Percentiles rank a stretch among this genome's conserved stretches.
Conservation (phyloP, 2,888 invertebrate species). For the Oscheius myriophilus region DNA sequence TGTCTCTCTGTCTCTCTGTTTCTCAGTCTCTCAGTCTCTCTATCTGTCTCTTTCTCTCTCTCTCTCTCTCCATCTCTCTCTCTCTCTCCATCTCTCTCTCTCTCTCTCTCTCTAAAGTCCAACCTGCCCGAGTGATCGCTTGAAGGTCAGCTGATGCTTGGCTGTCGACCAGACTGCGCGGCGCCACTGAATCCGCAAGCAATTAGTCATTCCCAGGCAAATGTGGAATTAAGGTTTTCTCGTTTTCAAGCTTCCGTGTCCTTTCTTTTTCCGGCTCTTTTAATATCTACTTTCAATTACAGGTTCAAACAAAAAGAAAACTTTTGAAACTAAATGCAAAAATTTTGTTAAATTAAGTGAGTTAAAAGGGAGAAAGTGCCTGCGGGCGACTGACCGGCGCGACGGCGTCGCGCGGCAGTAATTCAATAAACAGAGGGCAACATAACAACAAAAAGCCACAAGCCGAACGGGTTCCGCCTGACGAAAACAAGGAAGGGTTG, state of each 20-base stretch:
- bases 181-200: no score
- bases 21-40: no score
- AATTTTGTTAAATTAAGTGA: background rate
- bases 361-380: background rate
- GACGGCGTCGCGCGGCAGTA: background rate
- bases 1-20: no score
- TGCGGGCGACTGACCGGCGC: background rate
- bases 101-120: background rate
- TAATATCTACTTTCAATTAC: background rate
- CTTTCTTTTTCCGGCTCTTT: background rate
- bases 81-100: conserved; percentile 3
- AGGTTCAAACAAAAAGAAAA: no score
- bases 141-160: no score
- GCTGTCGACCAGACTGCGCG: no score
- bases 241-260: background rate
- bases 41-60: no score
- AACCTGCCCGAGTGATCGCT: background rate
- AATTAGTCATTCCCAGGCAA: no score
- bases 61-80: no score
- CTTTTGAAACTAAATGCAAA: no score
- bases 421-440: conserved; percentile 21
- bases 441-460: conserved; percentile 28
- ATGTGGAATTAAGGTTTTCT: background rate
- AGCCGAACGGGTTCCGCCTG: conserved; percentile 17
- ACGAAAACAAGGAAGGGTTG: no score